Conservation (phyloP, 1,140 invertebrate species). For the Macrobrachium nipponense region DNA sequence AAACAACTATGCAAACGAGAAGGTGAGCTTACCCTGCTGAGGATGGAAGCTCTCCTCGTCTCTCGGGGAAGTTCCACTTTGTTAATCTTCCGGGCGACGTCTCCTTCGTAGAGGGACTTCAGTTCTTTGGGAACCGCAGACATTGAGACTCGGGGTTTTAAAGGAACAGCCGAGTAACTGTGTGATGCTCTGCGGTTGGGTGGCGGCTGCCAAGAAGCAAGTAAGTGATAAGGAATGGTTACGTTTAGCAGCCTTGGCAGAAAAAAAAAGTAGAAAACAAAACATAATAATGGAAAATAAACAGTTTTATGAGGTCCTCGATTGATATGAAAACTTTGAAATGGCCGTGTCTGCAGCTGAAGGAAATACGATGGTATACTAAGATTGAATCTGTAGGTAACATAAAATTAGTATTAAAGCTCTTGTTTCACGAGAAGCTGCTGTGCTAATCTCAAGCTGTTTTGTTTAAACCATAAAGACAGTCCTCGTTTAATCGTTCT, state of each 20-base stretch:
- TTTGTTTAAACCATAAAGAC: too few relatives aligned
- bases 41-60: constrained; percentile 19
- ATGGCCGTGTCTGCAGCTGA: too few relatives aligned
- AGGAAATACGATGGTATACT: too few relatives aligned
- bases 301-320: background rate
- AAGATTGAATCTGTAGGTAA: too few relatives aligned
- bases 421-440: too few relatives aligned
- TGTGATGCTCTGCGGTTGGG: constrained; percentile 9
- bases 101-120: constrained; percentile 38
- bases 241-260: background rate
- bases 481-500: too few relatives aligned
- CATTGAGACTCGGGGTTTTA: constrained; percentile 26
- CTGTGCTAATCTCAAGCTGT: too few relatives aligned
- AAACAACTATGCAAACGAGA: background rate
- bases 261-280: constrained; percentile 18
- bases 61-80: constrained; percentile 34
- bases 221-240: too few relatives aligned
- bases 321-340: background rate
- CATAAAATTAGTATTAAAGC: too few relatives aligned
- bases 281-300: background rate
- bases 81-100: constrained; percentile 27
- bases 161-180: background rate
- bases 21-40: constrained; percentile 25
- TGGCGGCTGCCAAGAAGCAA: background rate
- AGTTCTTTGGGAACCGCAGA: background rate